Evolutionary conservation across 2,113 vertebrate species (phyloP).

Genomic region (Lonchura striata): DNA sequence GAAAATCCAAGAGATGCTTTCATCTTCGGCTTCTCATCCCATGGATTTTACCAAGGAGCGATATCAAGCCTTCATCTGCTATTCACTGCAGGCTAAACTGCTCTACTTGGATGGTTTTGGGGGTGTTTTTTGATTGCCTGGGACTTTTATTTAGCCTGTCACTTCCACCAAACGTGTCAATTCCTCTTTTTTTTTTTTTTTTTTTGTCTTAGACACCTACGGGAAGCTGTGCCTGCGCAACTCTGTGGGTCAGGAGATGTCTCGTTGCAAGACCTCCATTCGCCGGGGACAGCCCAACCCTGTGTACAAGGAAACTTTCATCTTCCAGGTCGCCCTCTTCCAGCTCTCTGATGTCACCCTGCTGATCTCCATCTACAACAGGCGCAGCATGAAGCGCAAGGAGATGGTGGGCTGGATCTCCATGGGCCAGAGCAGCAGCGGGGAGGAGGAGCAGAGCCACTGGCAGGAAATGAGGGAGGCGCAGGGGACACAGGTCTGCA

Average conservation of each 20-base stretch:
- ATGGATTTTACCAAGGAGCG: neutral
- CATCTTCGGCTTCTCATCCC: neutral
- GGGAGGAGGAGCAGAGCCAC: constrained; percentile 89
- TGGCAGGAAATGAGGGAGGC: constrained; percentile 95
- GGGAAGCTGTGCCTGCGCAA: constrained; percentile 91
- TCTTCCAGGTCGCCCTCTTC: constrained; percentile 96
- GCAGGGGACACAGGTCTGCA: constrained; percentile 84
- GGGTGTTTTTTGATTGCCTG: neutral
- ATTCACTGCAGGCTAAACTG: neutral
- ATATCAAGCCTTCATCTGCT: neutral
- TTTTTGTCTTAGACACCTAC: constrained; percentile 84
- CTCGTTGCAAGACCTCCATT: constrained; percentile 91
- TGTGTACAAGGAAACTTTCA: constrained; percentile 95
- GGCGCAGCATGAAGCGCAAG: constrained; percentile 92
- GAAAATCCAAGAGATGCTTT: neutral
- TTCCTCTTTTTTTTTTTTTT: neutral
- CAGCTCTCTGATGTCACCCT: constrained; percentile 95
- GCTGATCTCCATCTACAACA: constrained; percentile 90
- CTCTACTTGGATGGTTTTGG: neutral
- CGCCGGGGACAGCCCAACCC: constrained; percentile 93
- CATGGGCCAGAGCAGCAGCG: constrained; percentile 91
- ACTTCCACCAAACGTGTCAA: neutral
- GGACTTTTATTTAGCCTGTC: neutral
- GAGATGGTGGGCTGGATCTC: constrained; percentile 97
- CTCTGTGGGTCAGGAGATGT: constrained; percentile 92